Conservation (phyloP, 2,888 invertebrate genomes). For the Halictus quadricinctus region DNA sequence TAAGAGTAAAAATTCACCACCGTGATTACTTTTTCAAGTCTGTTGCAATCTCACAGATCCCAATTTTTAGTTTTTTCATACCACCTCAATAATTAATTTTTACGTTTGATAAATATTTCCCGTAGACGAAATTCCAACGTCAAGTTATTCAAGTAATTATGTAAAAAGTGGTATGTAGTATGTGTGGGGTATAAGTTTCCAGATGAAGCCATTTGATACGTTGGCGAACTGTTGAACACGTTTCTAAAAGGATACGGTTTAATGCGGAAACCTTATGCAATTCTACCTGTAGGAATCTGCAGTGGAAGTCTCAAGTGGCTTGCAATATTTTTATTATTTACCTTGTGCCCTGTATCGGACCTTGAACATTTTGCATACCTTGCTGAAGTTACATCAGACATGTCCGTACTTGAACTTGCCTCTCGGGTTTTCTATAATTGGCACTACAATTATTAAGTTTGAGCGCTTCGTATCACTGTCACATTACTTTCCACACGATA, state of each 20-base stretch:
- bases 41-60: too few relatives aligned
- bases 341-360: not conserved
- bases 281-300: slow-evolving; percentile 16
- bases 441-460: not conserved
- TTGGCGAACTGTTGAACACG: slow-evolving; percentile 5
- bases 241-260: slow-evolving; percentile 9
- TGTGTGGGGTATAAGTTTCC: not conserved
- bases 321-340: not conserved
- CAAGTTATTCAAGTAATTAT: not conserved
- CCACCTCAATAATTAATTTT: too few relatives aligned
- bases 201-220: slow-evolving; percentile 4
- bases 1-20: too few relatives aligned
- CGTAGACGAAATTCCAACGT: not conserved
- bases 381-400: not conserved
- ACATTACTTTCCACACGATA: not conserved
- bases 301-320: slow-evolving; percentile 5
- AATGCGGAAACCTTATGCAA: slow-evolving; percentile 10
- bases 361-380: slow-evolving; percentile 2
- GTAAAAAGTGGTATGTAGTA: not conserved
- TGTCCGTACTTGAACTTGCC: not conserved
- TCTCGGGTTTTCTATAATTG: not conserved
- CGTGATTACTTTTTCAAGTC: too few relatives aligned
- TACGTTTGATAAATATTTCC: not conserved
- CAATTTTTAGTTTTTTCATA: too few relatives aligned
- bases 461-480: not conserved